Evolutionary conservation across 2,888 invertebrate genomes (phyloP).

Genomic region (Germaria angustata): DNA sequence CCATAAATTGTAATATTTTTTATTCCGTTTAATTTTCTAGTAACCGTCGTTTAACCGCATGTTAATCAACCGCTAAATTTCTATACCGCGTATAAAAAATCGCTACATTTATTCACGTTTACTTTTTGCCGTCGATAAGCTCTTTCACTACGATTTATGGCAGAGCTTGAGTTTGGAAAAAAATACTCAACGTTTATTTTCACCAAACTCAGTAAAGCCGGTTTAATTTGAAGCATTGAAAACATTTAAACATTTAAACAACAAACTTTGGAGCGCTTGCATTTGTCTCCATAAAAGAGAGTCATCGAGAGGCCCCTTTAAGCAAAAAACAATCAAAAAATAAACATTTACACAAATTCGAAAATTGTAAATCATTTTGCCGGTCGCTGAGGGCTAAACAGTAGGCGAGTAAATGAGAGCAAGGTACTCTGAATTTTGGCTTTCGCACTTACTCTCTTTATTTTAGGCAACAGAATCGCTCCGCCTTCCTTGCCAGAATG

Average conservation of each 20-base stretch:
- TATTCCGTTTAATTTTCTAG: too few relatives aligned
- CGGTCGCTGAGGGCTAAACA: slow-evolving; percentile 6
- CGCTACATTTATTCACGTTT: slow-evolving; percentile 45
- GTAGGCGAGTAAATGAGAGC: slow-evolving; percentile 66
- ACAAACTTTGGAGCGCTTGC: slow-evolving; percentile 3
- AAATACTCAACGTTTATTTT: slow-evolving; percentile 29
- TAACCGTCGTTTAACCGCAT: too few relatives aligned
- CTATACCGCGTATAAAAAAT: slow-evolving; percentile 22
- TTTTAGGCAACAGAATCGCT: slow-evolving; percentile 50
- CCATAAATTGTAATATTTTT: too few relatives aligned
- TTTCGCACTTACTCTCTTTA: slow-evolving; percentile 57
- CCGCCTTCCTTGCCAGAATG: slow-evolving; percentile 70
- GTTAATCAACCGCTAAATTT: too few relatives aligned
- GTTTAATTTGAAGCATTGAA: slow-evolving; percentile 46
- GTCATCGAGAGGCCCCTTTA: neutral
- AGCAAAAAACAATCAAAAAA: neutral
- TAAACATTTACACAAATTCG: slow-evolving; percentile 69
- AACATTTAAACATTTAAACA: neutral
- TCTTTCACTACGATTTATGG: neutral
- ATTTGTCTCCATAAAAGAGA: neutral
- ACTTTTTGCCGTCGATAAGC: slow-evolving; percentile 38
- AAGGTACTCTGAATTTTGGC: slow-evolving; percentile 66
- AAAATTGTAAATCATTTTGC: slow-evolving; percentile 75
- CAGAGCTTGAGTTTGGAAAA: slow-evolving; percentile 43
- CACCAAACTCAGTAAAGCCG: slow-evolving; percentile 41